Percentiles rank a stretch among this genome's conserved stretches.
These are phyloP conservation scores for Oreamnos americanus DNA, from an alignment of 2,113 vertebrate genomes.

Conservation along the genomic window DNA sequence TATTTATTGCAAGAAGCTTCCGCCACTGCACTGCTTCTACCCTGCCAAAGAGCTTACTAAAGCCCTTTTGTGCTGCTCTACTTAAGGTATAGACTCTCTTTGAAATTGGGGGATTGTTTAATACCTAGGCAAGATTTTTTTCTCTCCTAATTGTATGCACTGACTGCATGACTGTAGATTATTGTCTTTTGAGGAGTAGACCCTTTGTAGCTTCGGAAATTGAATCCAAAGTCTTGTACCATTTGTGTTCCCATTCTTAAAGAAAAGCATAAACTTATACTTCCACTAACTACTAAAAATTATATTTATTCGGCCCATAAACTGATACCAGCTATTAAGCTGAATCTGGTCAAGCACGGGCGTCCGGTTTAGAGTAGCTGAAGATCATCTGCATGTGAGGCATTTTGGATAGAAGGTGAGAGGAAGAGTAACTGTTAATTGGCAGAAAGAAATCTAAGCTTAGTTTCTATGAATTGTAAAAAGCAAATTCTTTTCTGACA, in stretches of 20 bases:
- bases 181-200: not conserved
- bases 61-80: constrained; percentile 95
- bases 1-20: constrained; percentile 97
- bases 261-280: constrained; percentile 25
- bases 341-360: not conserved
- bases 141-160: not conserved
- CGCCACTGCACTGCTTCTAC: constrained; percentile 92
- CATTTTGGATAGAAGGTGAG: not conserved
- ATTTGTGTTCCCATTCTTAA: not conserved
- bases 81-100: constrained; percentile 87
- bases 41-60: constrained; percentile 92
- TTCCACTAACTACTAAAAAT: not conserved
- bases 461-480: constrained; percentile 32
- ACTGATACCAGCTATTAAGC: not conserved
- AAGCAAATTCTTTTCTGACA: not conserved
- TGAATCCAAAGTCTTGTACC: not conserved
- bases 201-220: not conserved
- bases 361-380: not conserved
- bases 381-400: not conserved
- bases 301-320: not conserved
- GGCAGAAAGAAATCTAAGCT: not conserved
- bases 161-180: not conserved
- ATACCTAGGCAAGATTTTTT: not conserved
- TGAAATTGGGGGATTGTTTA: not conserved
- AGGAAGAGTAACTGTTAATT: not conserved